These are phyloP conservation scores for Chiridota heheva DNA, from an alignment of 35 echinoderm and acorn worm species.

Conservation along the genomic window DNA sequence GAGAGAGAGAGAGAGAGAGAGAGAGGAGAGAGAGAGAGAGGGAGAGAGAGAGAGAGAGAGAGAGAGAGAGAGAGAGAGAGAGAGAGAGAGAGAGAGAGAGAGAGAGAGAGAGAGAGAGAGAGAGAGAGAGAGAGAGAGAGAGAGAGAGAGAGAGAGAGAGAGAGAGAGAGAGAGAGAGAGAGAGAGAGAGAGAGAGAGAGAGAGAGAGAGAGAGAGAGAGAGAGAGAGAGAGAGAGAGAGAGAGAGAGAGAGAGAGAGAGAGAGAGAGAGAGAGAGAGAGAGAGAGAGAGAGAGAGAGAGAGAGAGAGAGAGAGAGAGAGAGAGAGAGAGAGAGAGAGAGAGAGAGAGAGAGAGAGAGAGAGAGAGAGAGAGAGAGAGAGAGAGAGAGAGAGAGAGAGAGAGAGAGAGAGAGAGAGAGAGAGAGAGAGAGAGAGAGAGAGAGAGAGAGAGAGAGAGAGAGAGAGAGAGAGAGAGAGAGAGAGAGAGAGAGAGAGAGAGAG, in stretches of 20 bases:
- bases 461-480: slow-evolving; percentile 7
- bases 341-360: slow-evolving; percentile 11
- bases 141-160: slow-evolving; percentile 7
- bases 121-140: slow-evolving; percentile 8
- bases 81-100: slow-evolving; percentile 7
- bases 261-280: slow-evolving; percentile 11
- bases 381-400: slow-evolving; percentile 11
- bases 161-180: slow-evolving; percentile 3
- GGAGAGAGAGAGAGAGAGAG: slow-evolving; percentile 7
- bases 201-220: slow-evolving; percentile 7
- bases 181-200: slow-evolving; percentile 7
- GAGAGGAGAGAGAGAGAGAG: slow-evolving; percentile 7
- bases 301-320: slow-evolving; percentile 11
- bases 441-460: slow-evolving; percentile 7
- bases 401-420: slow-evolving; percentile 9
- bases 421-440: slow-evolving; percentile 7
- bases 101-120: slow-evolving; percentile 7
- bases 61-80: slow-evolving; percentile 7
- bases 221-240: slow-evolving; percentile 10
- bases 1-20: slow-evolving; percentile 7
- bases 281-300: slow-evolving; percentile 11
- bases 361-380: slow-evolving; percentile 11
- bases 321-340: slow-evolving; percentile 11
- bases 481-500: slow-evolving; percentile 7
- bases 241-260: slow-evolving; percentile 11